A percentile compares a stretch with the other conserved stretches of the same genome.
Conservation (phyloP, 2,797 vertebrate genomes). For the Tapera naevia region DNA sequence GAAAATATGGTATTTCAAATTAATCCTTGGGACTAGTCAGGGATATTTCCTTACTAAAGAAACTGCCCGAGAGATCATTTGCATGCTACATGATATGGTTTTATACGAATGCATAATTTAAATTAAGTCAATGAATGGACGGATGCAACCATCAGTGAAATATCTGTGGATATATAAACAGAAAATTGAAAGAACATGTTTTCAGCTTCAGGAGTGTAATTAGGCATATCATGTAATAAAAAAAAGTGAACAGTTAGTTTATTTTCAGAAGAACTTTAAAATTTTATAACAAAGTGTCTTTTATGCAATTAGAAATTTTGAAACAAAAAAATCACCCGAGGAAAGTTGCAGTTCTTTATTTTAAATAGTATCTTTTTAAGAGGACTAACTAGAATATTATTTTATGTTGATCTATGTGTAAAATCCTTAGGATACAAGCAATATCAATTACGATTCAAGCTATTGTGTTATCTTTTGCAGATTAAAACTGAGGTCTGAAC, state of each 20-base stretch:
- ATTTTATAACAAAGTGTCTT: rapidly evolving
- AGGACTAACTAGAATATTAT: background rate
- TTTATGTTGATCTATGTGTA: background rate
- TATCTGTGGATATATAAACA: background rate
- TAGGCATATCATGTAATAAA: background rate
- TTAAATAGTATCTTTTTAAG: background rate
- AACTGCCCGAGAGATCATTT: background rate
- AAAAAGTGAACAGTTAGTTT: background rate
- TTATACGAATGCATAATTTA: background rate
- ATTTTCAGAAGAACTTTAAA: background rate
- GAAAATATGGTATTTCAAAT: background rate
- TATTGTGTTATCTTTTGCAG: background rate
- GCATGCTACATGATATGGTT: background rate
- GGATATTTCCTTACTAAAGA: background rate
- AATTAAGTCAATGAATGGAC: background rate
- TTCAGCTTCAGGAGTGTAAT: background rate
- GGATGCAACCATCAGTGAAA: background rate
- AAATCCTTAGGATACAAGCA: background rate
- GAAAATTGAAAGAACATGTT: background rate
- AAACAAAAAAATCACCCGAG: background rate
- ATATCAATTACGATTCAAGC: background rate
- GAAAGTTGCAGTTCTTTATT: background rate
- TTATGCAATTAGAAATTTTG: background rate
- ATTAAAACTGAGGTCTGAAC: background rate
- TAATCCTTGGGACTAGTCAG: background rate